Percentiles rank a stretch among this genome's conserved stretches.
These are phyloP conservation scores for Scomberomorus guttatus DNA, from an alignment of 2,797 vertebrate species.

Conservation along the genomic window DNA sequence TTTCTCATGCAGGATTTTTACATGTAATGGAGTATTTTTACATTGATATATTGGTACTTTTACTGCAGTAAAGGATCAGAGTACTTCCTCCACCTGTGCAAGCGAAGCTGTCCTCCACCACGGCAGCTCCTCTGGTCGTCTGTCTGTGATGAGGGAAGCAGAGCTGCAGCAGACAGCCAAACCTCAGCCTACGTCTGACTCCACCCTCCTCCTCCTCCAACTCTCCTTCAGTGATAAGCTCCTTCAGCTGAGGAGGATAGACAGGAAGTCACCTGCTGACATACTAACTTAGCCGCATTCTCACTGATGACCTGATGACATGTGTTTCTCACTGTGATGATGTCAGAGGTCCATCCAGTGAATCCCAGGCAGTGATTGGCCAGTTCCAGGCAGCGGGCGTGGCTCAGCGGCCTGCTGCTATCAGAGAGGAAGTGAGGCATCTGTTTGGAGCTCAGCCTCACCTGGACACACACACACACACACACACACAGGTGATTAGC, in stretches of 20 bases:
- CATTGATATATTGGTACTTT: too few species aligned
- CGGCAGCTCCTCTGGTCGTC: conserved; percentile 80
- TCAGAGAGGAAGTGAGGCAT: conserved; percentile 62
- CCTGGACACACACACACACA: conserved; percentile 71
- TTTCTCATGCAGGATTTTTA: too few species aligned
- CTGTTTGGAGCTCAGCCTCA: conserved; percentile 85
- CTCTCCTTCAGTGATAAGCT: conserved; percentile 72
- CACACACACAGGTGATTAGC: not conserved
- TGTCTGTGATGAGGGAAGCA: conserved; percentile 77
- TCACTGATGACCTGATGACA: rapidly evolving
- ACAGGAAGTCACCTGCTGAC: conserved; percentile 12
- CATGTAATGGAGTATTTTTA: too few species aligned
- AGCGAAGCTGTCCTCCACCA: conserved; percentile 77
- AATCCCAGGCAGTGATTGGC: conserved; percentile 92
- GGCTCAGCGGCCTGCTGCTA: conserved; percentile 76
- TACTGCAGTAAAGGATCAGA: too few species aligned
- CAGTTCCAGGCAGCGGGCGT: conserved; percentile 87
- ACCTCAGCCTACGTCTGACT: conserved; percentile 68
- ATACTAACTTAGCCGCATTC: not conserved
- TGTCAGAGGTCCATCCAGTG: conserved; percentile 88
- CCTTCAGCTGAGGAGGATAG: conserved; percentile 82
- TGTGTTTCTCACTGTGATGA: conserved; percentile 85
- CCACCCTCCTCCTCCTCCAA: conserved; percentile 46
- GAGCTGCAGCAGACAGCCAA: conserved; percentile 88
- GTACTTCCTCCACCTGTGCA: conserved; percentile 51